Conservation (phyloP, 2,888 invertebrate species). For the Polydrusus pterygomalis region DNA sequence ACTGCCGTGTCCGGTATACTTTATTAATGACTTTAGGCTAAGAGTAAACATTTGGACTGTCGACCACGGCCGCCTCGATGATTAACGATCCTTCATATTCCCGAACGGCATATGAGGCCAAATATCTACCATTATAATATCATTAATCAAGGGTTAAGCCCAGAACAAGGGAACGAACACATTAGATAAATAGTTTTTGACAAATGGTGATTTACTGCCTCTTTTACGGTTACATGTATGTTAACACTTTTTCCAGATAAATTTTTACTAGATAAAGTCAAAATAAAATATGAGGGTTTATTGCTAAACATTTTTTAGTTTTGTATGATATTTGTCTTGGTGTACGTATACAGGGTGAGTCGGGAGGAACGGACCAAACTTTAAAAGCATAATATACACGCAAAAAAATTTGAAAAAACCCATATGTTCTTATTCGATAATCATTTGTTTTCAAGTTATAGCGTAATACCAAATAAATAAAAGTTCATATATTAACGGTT, state of each 20-base stretch:
- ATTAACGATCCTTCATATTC: slow-evolving; percentile 64
- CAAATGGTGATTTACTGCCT: slow-evolving; percentile 56
- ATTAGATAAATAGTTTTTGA: slow-evolving; percentile 57
- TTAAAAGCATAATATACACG: too few species aligned
- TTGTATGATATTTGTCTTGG: background rate
- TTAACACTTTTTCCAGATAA: slow-evolving; percentile 51
- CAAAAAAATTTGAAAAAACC: too few species aligned
- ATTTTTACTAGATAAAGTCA: slow-evolving; percentile 30
- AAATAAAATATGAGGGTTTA: slow-evolving; percentile 32
- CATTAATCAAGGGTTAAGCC: slow-evolving; percentile 65
- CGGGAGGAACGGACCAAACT: too few species aligned
- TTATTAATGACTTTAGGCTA: slow-evolving; percentile 51
- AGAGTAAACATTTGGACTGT: slow-evolving; percentile 52
- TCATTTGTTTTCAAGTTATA: too few species aligned
- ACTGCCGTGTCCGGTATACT: slow-evolving; percentile 39
- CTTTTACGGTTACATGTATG: slow-evolving; percentile 54
- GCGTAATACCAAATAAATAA: too few species aligned
- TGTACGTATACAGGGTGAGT: too few species aligned
- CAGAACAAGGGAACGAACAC: slow-evolving; percentile 52
- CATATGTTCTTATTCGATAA: too few species aligned
- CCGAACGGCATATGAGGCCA: slow-evolving; percentile 67
- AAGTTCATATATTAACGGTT: too few species aligned
- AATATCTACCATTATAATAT: slow-evolving; percentile 67
- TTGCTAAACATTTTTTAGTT: slow-evolving; percentile 30
- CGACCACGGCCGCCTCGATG: slow-evolving; percentile 60